Evolutionary conservation across 1,140 invertebrate genomes (phyloP).

Genomic region (Polyergus mexicanus): DNA sequence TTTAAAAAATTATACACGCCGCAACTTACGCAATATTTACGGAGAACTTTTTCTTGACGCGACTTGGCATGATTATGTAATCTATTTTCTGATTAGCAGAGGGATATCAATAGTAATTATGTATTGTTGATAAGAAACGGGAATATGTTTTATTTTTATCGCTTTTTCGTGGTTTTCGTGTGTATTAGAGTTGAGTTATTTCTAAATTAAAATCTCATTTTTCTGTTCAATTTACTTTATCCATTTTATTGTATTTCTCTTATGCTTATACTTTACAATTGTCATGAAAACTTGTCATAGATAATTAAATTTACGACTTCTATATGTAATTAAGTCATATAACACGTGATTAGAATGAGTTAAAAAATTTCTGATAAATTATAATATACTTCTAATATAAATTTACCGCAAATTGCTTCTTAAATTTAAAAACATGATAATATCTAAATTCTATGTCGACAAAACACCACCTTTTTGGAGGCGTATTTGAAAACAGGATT

Average conservation of each 20-base stretch:
- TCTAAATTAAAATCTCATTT: not conserved
- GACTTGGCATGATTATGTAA: slow-evolving; percentile 22
- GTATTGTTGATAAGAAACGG: slow-evolving; percentile 24
- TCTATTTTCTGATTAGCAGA: slow-evolving; percentile 36
- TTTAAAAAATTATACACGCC: not conserved
- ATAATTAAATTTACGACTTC: not conserved
- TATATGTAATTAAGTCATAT: not conserved
- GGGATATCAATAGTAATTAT: slow-evolving; percentile 34
- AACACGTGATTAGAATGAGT: slow-evolving; percentile 9
- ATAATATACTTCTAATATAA: not conserved
- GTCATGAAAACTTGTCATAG: not conserved
- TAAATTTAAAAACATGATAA: not conserved
- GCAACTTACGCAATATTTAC: not conserved
- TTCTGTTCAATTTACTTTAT: not conserved
- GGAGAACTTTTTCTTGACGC: slow-evolving; percentile 8
- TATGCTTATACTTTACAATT: not conserved
- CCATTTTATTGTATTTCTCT: not conserved
- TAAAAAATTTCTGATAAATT: not conserved
- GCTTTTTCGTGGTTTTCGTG: slow-evolving; percentile 6
- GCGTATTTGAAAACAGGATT: slow-evolving; percentile 33
- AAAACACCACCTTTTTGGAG: not conserved
- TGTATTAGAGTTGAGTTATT: not conserved
- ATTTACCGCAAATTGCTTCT: not conserved
- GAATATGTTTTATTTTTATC: slow-evolving; percentile 1
- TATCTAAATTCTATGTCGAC: slow-evolving; percentile 18